Evolutionary conservation across 2,888 invertebrate genomes (phyloP).

Genomic region (Hemistola chrysoprasaria): DNA sequence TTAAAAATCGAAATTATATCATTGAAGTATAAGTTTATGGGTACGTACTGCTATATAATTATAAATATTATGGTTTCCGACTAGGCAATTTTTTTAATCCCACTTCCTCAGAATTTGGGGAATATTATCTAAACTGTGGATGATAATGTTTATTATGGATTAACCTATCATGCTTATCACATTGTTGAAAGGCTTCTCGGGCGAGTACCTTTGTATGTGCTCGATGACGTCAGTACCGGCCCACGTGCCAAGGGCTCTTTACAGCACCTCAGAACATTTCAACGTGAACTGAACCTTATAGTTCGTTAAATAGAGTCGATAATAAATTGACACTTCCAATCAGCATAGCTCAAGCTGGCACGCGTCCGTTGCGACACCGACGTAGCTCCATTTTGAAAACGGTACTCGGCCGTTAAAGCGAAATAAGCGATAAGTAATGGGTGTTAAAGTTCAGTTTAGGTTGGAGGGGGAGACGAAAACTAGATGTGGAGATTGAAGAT

Average conservation of each 20-base stretch:
- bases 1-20: too few relatives aligned
- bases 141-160: too few relatives aligned
- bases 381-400: slow-evolving; percentile 54
- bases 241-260: slow-evolving; percentile 51
- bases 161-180: too few relatives aligned
- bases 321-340: slow-evolving; percentile 28
- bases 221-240: slow-evolving; percentile 58
- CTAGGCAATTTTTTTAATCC: too few relatives aligned
- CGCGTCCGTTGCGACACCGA: slow-evolving; percentile 71
- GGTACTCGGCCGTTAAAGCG: slow-evolving; percentile 36
- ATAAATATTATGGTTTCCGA: too few relatives aligned
- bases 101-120: too few relatives aligned
- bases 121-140: too few relatives aligned
- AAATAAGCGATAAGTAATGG: slow-evolving; percentile 24
- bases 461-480: slow-evolving; percentile 29
- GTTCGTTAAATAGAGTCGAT: slow-evolving; percentile 34
- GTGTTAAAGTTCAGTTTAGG: slow-evolving; percentile 37
- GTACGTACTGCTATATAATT: too few relatives aligned
- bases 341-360: slow-evolving; percentile 41
- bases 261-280: slow-evolving; percentile 12
- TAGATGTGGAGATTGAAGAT: slow-evolving; percentile 58
- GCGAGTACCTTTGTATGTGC: slow-evolving; percentile 25
- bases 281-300: slow-evolving; percentile 32
- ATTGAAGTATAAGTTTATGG: too few relatives aligned
- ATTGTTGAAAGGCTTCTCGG: too few relatives aligned